These are phyloP conservation scores for Pipistrellus pipistrellus DNA, from an alignment of 2,797 vertebrate species.

Conservation along the genomic window DNA sequence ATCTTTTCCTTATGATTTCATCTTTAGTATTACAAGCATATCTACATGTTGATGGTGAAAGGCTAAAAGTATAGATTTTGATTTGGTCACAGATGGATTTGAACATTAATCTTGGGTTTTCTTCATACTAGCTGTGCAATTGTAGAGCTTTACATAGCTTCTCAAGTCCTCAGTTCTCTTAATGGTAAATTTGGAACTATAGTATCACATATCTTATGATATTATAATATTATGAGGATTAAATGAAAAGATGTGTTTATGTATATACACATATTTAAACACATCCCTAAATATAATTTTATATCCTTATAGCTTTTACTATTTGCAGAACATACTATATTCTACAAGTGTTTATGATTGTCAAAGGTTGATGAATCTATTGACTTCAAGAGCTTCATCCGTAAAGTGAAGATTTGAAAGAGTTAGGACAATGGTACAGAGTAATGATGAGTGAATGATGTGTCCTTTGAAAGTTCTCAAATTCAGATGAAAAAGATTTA, in stretches of 20 bases:
- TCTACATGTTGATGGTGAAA: neutral
- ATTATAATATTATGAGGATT: neutral
- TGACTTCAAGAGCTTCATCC: neutral
- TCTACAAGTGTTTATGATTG: neutral
- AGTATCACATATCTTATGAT: neutral
- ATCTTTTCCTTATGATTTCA: neutral
- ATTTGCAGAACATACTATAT: neutral
- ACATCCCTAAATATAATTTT: neutral
- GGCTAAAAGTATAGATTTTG: neutral
- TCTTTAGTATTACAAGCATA: neutral
- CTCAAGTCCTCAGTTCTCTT: neutral
- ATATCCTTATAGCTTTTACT: neutral
- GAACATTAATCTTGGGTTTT: neutral
- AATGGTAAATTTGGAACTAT: neutral
- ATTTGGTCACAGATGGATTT: neutral
- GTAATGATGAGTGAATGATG: neutral
- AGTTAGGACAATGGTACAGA: neutral
- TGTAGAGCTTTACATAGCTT: neutral
- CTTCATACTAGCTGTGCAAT: neutral
- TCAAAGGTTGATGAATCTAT: neutral
- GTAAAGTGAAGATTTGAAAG: neutral
- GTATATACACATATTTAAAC: neutral
- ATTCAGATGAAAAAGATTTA: neutral
- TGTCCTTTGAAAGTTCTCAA: slow-evolving; percentile 39
- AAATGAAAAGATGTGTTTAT: neutral